Percentiles rank a stretch among this genome's conserved stretches.
These are phyloP conservation scores for Felis chaus DNA, from an alignment of 2,113 vertebrate species.

Conservation along the genomic window DNA sequence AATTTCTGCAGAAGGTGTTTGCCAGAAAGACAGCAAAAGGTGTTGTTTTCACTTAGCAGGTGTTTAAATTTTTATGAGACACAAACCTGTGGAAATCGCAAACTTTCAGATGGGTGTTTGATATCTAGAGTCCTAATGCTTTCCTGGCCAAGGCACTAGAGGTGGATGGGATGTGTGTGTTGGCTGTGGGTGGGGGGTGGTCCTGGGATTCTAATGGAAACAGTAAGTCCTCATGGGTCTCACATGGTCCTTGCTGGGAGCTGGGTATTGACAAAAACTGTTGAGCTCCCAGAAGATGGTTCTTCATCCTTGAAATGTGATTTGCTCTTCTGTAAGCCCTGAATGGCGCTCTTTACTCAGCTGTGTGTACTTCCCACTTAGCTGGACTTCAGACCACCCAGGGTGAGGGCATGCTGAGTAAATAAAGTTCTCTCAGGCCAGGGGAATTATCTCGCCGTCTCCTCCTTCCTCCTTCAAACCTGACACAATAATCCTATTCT, in stretches of 20 bases:
- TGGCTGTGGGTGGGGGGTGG: neutral
- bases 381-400: neutral
- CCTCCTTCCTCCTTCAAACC: neutral
- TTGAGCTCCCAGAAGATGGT: neutral
- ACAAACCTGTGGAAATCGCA: slow-evolving; percentile 40
- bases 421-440: neutral
- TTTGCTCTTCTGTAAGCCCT: neutral
- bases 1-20: slow-evolving; percentile 61
- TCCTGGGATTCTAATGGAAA: neutral
- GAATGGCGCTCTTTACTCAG: neutral
- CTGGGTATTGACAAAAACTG: neutral
- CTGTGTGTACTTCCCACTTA: neutral
- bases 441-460: neutral
- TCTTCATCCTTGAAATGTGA: neutral
- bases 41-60: slow-evolving; percentile 70
- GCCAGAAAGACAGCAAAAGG: slow-evolving; percentile 63
- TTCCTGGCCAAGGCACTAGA: neutral
- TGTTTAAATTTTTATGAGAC: slow-evolving; percentile 72
- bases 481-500: neutral
- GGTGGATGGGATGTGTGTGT: neutral
- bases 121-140: neutral
- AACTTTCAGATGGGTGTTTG: neutral
- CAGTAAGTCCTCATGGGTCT: neutral
- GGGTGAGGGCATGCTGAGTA: neutral
- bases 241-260: neutral